Conservation (phyloP, 2,113 vertebrate species). For the Gobiocypris rarus region DNA sequence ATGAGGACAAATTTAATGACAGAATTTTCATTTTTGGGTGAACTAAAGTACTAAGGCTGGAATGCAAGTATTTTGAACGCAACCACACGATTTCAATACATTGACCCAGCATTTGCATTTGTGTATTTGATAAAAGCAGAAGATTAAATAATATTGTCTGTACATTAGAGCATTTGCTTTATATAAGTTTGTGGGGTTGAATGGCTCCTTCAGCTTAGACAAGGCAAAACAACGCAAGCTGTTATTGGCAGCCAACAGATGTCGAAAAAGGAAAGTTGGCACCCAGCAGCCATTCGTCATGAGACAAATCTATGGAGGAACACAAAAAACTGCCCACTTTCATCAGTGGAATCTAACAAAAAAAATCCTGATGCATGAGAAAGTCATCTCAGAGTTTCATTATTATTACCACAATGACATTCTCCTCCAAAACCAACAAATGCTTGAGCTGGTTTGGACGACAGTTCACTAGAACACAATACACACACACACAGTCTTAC, state of each 20-base stretch:
- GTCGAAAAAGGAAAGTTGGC: conserved; percentile 78
- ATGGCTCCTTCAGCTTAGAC: conserved; percentile 71
- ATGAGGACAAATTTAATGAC: too few relatives aligned
- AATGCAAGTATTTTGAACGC: neutral
- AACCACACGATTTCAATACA: neutral
- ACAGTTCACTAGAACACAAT: conserved; percentile 51
- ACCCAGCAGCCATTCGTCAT: conserved; percentile 72
- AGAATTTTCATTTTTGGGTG: too few relatives aligned
- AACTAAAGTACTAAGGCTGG: neutral
- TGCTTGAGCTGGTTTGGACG: conserved; percentile 14
- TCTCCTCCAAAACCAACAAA: conserved; percentile 14
- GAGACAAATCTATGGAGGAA: conserved; percentile 73
- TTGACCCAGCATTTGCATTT: neutral
- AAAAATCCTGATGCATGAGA: conserved; percentile 69
- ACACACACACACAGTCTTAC: neutral
- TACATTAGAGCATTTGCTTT: conserved; percentile 48
- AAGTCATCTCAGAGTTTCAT: conserved; percentile 55
- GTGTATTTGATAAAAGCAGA: conserved; percentile 1
- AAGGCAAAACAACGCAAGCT: conserved; percentile 74
- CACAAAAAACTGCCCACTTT: conserved; percentile 67
- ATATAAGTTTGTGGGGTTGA: conserved; percentile 65
- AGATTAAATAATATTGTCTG: conserved; percentile 37
- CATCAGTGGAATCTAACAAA: conserved; percentile 67
- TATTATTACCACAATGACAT: conserved; percentile 19
- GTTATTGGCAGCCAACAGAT: conserved; percentile 81